Conservation (phyloP, 1,140 invertebrate species). For the Sarcophaga peregrina region DNA sequence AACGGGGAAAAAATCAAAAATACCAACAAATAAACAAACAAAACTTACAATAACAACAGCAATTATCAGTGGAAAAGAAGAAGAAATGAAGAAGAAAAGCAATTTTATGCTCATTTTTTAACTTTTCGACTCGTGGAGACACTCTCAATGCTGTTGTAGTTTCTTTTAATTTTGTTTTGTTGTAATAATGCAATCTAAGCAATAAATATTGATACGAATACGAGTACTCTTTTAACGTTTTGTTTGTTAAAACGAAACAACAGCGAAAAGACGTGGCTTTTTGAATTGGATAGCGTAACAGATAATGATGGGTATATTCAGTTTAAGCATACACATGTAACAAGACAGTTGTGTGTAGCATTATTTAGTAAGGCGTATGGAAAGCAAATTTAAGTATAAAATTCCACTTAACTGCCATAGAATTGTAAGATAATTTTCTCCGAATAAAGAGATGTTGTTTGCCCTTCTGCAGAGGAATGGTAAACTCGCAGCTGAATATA, state of each 20-base stretch:
- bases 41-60: neutral
- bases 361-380: no score
- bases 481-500: no score
- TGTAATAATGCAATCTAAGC: constrained; percentile 27
- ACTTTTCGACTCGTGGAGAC: no score
- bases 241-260: neutral
- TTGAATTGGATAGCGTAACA: neutral
- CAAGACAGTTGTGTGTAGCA: no score
- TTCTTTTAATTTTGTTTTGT: neutral
- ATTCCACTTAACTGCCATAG: no score
- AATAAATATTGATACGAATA: neutral
- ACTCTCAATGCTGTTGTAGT: neutral
- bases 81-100: neutral
- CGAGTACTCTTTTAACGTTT: no score
- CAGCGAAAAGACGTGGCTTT: constrained; percentile 19
- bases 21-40: constrained; percentile 5
- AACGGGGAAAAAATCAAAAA: neutral
- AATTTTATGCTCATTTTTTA: neutral
- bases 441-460: no score
- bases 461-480: no score
- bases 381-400: no score
- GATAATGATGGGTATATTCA: no score
- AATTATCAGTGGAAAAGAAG: neutral
- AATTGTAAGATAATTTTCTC: no score
- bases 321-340: no score